These are phyloP conservation scores for Acipenser transmontanus DNA, from an alignment of 2,797 vertebrate species.

Conservation along the genomic window DNA sequence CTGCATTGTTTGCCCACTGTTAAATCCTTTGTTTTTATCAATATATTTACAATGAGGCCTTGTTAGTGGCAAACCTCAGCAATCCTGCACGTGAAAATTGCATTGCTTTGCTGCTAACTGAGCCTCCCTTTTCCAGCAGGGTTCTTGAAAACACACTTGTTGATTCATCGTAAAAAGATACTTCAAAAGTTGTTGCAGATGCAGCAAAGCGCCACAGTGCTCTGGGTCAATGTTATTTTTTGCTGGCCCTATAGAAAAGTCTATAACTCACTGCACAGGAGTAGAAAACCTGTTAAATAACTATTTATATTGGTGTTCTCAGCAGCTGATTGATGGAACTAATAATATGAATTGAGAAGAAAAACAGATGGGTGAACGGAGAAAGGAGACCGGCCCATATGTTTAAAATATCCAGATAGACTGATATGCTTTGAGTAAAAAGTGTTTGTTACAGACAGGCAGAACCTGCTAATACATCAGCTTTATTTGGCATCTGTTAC, in stretches of 20 bases:
- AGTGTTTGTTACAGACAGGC: slow-evolving; percentile 54
- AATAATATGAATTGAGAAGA: slow-evolving; percentile 24
- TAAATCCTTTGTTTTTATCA: too few species aligned
- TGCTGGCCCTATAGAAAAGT: slow-evolving; percentile 27
- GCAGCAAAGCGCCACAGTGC: background rate
- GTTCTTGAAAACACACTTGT: too few species aligned
- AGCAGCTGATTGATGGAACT: slow-evolving; percentile 45
- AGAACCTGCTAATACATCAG: slow-evolving; percentile 58
- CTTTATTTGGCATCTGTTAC: slow-evolving; percentile 63
- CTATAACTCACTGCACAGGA: slow-evolving; percentile 31
- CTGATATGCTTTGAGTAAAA: slow-evolving; percentile 70
- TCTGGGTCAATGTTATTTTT: slow-evolving; percentile 3
- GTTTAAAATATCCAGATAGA: slow-evolving; percentile 63
- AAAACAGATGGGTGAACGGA: slow-evolving; percentile 60
- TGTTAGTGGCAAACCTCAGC: too few species aligned
- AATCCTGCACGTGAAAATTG: too few species aligned
- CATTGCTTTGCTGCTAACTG: too few species aligned
- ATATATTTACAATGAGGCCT: too few species aligned
- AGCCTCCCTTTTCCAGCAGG: too few species aligned
- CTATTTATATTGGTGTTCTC: slow-evolving; percentile 21
- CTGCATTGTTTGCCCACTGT: too few species aligned
- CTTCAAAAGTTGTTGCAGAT: background rate
- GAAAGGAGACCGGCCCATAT: slow-evolving; percentile 60
- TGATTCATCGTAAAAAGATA: too few species aligned
- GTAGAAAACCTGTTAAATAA: slow-evolving; percentile 23